A percentile compares a stretch with the other conserved stretches of the same genome.
These are phyloP conservation scores for Furcula furcula DNA, from an alignment of 2,888 invertebrate genomes.

Conservation along the genomic window DNA sequence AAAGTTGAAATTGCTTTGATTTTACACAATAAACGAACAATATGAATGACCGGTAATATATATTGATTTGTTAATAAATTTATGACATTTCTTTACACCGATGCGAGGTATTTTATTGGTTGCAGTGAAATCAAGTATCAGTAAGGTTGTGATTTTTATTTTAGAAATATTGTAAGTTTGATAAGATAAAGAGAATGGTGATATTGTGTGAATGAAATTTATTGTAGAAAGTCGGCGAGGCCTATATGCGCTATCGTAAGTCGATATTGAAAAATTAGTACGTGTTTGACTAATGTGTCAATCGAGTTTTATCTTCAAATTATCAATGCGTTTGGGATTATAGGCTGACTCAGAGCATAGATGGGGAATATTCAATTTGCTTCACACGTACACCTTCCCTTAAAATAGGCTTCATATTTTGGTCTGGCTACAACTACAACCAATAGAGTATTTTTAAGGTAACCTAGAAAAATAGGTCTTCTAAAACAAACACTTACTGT, in stretches of 20 bases:
- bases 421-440: too few relatives aligned
- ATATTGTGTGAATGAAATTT: constrained; percentile 43
- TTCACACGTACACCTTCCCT: too few relatives aligned
- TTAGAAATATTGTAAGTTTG: constrained; percentile 39
- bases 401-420: too few relatives aligned
- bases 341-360: too few relatives aligned
- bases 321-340: too few relatives aligned
- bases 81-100: constrained; percentile 49
- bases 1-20: constrained; percentile 22
- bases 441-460: too few relatives aligned
- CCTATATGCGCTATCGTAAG: constrained; percentile 2
- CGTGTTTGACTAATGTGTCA: neutral
- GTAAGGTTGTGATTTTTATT: constrained; percentile 11
- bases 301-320: neutral
- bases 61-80: constrained; percentile 75
- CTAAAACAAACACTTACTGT: too few relatives aligned
- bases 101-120: constrained; percentile 47
- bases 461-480: too few relatives aligned
- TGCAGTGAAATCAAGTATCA: constrained; percentile 46
- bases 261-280: neutral
- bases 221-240: constrained; percentile 35
- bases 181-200: constrained; percentile 46
- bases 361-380: too few relatives aligned
- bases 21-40: constrained; percentile 5
- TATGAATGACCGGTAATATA: constrained; percentile 45